Base-by-base conservation (phyloP, 2,113 vertebrate genomes). In the Psophia crepitans region DNA sequence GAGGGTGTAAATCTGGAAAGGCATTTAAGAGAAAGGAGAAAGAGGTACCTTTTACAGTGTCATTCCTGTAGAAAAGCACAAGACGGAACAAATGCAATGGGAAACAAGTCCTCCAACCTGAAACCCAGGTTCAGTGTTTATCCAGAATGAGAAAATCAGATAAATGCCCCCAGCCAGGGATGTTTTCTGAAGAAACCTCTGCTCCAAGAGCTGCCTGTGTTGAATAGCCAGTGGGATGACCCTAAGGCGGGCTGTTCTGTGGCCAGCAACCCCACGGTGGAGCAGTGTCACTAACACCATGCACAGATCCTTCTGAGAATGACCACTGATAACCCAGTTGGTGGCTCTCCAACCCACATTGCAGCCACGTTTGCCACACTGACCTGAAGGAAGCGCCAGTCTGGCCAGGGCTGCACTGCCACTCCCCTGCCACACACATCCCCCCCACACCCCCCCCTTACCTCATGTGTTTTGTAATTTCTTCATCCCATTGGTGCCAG, bases 1-100 rank as follows among this genome's bases (percentile, higher is more conserved):
- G 87, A 96, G 92, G 91, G 84, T 85, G 63, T 57, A 89, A 80
- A 92, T 79, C 89, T 97, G 89, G 87, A 97, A 96, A 93, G 69
- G 48, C 65, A 63, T 90, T 97, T 94, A 93, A 93, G 51, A 87
- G 73, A 78, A 83, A 79, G 78, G 60, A 94, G 74, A 84, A 93
- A 81, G 65, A 89, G 21, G 21, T 43, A 63, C 51, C 78, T 83
- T 96, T 92, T 96, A 74, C 87, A 58, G 33, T 76, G 89, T 95
- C 81, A 64, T 79, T 96, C 63, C 60, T 93, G 51, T 93, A 93
- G 80, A 57, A 96, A 96, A 91, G 53, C 78, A 60, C 84, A 84
- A 84, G 81, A 87, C 17, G 89, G 87, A 87, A 87, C 57, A 94
- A 87, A 96, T 78, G 79, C 35, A 91, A 68, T 51, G 57, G 61